phyloP scores from a whole-genome alignment of 2,888 invertebrate species.

The Amphipyra tragopoginis region DNA sequence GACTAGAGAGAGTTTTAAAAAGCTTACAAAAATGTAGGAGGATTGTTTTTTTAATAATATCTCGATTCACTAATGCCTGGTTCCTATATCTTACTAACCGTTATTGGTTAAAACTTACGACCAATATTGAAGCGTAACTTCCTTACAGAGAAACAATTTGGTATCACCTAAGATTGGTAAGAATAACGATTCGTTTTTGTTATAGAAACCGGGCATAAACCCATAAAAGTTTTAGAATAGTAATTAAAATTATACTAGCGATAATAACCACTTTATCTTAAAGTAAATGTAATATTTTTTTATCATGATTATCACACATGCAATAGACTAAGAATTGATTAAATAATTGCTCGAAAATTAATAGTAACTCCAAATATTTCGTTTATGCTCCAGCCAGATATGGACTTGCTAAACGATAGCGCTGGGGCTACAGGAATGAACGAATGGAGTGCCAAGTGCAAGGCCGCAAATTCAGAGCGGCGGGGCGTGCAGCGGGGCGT shows the following conservation, averaged over 20 bases:
- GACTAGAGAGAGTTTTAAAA: slow-evolving; percentile 62
- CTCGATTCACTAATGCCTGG: slow-evolving; percentile 35
- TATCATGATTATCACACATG: slow-evolving; percentile 53
- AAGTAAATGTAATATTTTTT: slow-evolving; percentile 37
- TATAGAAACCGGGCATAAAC: slow-evolving; percentile 18
- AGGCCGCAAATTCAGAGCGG: no score
- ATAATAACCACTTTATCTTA: slow-evolving; percentile 42
- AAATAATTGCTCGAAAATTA: slow-evolving; percentile 54
- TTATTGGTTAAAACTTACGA: no score
- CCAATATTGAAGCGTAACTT: no score
- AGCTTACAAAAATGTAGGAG: slow-evolving; percentile 57
- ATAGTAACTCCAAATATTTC: slow-evolving; percentile 29
- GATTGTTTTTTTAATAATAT: slow-evolving; percentile 40
- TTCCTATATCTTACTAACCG: not conserved
- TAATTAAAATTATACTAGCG: slow-evolving; percentile 36
- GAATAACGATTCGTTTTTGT: slow-evolving; percentile 11
- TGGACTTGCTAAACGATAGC: not conserved
- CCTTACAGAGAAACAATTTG: slow-evolving; percentile 21
- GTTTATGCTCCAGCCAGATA: slow-evolving; percentile 15
- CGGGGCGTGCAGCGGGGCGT: no score
- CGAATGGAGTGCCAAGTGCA: no score
- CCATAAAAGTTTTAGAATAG: slow-evolving; percentile 18
- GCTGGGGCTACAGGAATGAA: no score
- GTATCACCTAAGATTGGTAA: slow-evolving; percentile 12
- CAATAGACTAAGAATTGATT: slow-evolving; percentile 50